phyloP scores from a whole-genome alignment of 2,797 vertebrate genomes.

The Loriculus beryllinus region DNA sequence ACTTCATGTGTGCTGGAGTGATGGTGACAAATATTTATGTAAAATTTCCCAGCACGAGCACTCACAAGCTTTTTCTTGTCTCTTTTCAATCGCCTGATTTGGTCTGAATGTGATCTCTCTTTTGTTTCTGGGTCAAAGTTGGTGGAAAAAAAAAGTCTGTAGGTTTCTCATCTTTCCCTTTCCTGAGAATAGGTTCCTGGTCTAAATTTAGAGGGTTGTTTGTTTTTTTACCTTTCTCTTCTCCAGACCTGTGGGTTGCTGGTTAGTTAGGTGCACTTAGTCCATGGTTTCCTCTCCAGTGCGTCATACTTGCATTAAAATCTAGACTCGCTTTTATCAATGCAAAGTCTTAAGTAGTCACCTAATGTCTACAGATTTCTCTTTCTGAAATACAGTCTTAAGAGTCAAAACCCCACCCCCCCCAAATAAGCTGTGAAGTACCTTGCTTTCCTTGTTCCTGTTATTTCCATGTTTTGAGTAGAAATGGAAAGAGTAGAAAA shows the following conservation, averaged over 20 bases:
- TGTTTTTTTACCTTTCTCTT: neutral
- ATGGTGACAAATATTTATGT: neutral
- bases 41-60: neutral
- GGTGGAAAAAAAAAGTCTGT: neutral
- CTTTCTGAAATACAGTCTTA: neutral
- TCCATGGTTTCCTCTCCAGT: neutral
- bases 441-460: neutral
- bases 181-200: neutral
- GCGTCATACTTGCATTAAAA: neutral
- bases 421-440: neutral
- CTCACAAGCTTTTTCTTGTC: neutral
- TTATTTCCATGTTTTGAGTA: neutral
- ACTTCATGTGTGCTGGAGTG: neutral
- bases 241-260: neutral
- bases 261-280: neutral
- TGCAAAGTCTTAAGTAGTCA: neutral
- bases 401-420: accelerated
- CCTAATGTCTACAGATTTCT: neutral
- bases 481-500: neutral
- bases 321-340: neutral
- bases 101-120: neutral
- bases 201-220: neutral
- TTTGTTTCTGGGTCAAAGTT: neutral
- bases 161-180: neutral
- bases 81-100: neutral